A percentile compares a stretch with the other conserved stretches of the same genome.
Conservation (phyloP, 2,888 invertebrate species). For the Plebejus anna region DNA sequence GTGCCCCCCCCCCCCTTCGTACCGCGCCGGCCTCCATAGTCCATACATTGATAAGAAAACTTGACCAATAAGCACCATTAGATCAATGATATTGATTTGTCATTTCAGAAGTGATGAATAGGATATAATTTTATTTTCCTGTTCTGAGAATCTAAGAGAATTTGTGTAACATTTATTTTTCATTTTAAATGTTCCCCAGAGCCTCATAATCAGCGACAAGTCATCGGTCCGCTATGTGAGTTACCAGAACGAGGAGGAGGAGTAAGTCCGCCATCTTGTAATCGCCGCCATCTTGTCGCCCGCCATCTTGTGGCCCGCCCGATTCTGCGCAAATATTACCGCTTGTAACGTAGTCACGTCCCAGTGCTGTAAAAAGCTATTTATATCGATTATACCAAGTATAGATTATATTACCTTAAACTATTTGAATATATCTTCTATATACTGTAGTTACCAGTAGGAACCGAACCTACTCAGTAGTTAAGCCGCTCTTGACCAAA, state of each 20-base stretch:
- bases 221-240: slow-evolving; percentile 97
- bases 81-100: too few relatives aligned
- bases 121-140: too few relatives aligned
- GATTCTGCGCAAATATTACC: slow-evolving; percentile 35
- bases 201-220: slow-evolving; percentile 93
- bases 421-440: slow-evolving; percentile 36
- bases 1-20: too few relatives aligned
- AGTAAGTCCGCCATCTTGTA: slow-evolving; percentile 59
- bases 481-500: slow-evolving; percentile 35
- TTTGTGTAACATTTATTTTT: too few relatives aligned
- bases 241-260: slow-evolving; percentile 95
- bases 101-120: too few relatives aligned
- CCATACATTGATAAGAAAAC: too few relatives aligned
- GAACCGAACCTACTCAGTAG: slow-evolving; percentile 22
- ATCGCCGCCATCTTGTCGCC: slow-evolving; percentile 50
- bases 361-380: slow-evolving; percentile 33
- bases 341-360: slow-evolving; percentile 35
- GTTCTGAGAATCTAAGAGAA: too few relatives aligned
- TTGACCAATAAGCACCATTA: too few relatives aligned
- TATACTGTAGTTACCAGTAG: slow-evolving; percentile 52
- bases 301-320: slow-evolving; percentile 55
- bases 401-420: slow-evolving; percentile 33
- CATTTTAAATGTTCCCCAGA: slow-evolving; percentile 77
- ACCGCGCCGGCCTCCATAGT: too few relatives aligned
- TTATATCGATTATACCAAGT: slow-evolving; percentile 34